Base-by-base conservation (phyloP, 2,888 invertebrate genomes). In the Gibbula magus region DNA sequence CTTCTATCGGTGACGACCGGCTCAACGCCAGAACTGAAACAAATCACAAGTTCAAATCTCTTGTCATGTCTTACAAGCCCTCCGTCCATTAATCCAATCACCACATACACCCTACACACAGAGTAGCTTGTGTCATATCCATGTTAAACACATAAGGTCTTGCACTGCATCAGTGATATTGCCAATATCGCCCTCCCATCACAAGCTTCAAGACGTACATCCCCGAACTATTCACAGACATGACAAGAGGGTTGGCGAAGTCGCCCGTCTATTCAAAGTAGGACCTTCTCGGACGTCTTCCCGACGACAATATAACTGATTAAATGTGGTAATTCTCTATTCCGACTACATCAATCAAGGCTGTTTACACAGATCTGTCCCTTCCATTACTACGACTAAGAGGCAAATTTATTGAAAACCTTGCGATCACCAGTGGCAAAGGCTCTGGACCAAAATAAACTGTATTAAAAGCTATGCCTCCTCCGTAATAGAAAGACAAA, bases 381-480 rank as follows among this genome's bases (percentile, higher is more conserved):
- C 22, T 61, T 54, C 77, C 56, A 66, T 66, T 66, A 61, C 61
- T n/a, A 54, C 39, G 77, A 54, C 54, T 45, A 66, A 77, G 22
- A 45, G 51, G 54, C 54, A 61, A 25, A 66, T 66, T 77, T 66
- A 39, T 39, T 66, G 39, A 45, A 77, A 54, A 56, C 39, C 32
- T 45, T 39, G 29, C 51, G 61, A 66, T 77, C 61, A 39, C 39
- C 39, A 32, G 39, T 39, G 77, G 77, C 66, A 77, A 54, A 54
- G 39, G 61, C 52, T 39, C 51, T 66, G n/a, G 39, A 61, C 77
- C 45, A 77, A 45, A 77, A 77, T 66, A 56, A 77, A 56, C 54
- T 61, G 56, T 66, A 77, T 77, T 77, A 77, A 77, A 77, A 77
- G 77, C 35, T 29, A 32, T 39, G 77, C n/a, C 54, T 56, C 56